Conservation (phyloP, 2,888 invertebrate species). For the Cryptocephalus primarius region DNA sequence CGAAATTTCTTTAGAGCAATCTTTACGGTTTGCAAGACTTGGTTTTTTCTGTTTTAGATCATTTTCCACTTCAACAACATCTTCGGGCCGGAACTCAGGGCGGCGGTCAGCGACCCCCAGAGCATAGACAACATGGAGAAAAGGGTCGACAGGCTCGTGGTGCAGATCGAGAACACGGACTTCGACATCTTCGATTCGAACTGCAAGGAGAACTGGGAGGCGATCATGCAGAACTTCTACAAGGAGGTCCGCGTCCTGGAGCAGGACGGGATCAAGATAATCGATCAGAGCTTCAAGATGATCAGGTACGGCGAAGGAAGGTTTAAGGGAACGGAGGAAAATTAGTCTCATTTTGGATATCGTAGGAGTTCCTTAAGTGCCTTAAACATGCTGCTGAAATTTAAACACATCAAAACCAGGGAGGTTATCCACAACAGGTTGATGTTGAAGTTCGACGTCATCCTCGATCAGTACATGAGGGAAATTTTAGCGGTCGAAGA, state of each 20-base stretch:
- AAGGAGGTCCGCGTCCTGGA: conserved; percentile 64
- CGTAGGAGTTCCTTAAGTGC: conserved; percentile 70
- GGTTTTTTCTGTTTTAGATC: conserved; percentile 45
- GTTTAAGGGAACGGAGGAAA: too few relatives aligned
- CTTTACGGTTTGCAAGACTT: too few relatives aligned
- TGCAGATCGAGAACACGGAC: conserved; percentile 64
- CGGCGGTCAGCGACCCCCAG: conserved; percentile 77
- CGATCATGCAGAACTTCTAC: conserved; percentile 67
- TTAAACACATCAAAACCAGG: conserved; percentile 68
- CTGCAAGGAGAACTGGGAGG: conserved; percentile 79
- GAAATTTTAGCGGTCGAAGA: conserved; percentile 66
- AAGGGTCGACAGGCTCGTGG: conserved; percentile 64
- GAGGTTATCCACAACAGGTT: conserved; percentile 61
- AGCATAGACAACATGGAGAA: conserved; percentile 77
- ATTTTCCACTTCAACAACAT: conserved; percentile 82
- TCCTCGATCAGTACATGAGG: conserved; percentile 74
- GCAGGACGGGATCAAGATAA: conserved; percentile 70
- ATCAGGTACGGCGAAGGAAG: conserved; percentile 38
- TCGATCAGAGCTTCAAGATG: conserved; percentile 75
- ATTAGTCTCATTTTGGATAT: neutral
- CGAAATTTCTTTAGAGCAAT: too few relatives aligned
- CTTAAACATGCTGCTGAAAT: conserved; percentile 65
- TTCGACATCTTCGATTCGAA: conserved; percentile 74
- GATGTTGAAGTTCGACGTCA: conserved; percentile 70
- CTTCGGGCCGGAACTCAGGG: conserved; percentile 76